Evolutionary conservation across 2,113 vertebrate species (phyloP), one percentile per base, ranked within the genome.

Genomic region (Coreoperca whiteheadi): DNA sequence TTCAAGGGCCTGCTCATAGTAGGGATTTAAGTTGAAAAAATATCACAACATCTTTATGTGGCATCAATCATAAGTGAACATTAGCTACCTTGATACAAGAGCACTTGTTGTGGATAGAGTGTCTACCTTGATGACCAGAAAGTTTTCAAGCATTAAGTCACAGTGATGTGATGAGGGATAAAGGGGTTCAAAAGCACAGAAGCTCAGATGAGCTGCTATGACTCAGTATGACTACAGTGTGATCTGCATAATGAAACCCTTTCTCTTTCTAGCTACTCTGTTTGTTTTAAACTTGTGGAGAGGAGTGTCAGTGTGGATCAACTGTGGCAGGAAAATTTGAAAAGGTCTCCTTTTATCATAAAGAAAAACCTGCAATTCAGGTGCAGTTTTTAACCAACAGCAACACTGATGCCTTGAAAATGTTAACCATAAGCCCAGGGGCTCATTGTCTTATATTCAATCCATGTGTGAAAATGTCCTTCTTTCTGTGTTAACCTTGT

Each of bases 201-300:
- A 39, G 70, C 51, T 76, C 64, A 79, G 68, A 76, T 32, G 39
- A 46, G 32, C 68, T 66, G 61, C 9, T n/a, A 48, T 81, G 85
- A 91, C 85, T 91, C 82, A 89, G 3, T 50, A 53, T 50, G 14
- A 51, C 37, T 56, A 70, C 79, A 71, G 64, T 23, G 51, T 61
- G 32, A 30, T 28, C 50, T 59, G 14, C 56, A 43, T 34, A 51
- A 71, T 50, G 43, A 85, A 79, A 73, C 21, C 23, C 20, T 66
- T 2, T 60, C 34, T 41, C 54, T 51, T 63, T 59, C 8, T 39
- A 28, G 15, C 46, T 37, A 25, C 23, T 65, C 18, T 81, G 70
- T 83, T 89, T 92, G 88, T 88, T 91, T n/a, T n/a, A n/a, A n/a
- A n/a, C n/a, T n/a, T n/a, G n/a, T n/a, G n/a, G n/a, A n/a, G n/a